phyloP scores from a whole-genome alignment of 2,888 invertebrate species.

The Cenopis cana region DNA sequence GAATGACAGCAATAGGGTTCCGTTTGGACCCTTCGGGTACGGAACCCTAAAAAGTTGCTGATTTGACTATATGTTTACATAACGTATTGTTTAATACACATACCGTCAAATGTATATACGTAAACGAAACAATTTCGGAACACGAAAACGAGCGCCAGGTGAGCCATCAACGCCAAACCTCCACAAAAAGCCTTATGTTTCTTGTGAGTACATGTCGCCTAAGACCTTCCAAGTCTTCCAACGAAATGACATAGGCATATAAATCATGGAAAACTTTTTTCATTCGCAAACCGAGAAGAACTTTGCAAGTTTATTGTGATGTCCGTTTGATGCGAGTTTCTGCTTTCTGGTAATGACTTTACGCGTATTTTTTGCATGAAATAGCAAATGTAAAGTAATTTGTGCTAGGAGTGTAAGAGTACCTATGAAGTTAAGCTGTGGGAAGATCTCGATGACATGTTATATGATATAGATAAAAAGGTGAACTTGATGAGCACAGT shows the following conservation, averaged over 20 bases:
- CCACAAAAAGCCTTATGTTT: not conserved
- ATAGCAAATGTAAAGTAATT: not conserved
- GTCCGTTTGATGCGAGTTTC: not conserved
- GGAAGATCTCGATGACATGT: slow-evolving; percentile 10
- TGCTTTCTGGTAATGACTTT: slow-evolving; percentile 1
- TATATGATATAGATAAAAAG: slow-evolving; percentile 2
- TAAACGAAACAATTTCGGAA: not conserved
- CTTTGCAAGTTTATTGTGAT: slow-evolving; percentile 21
- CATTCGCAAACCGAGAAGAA: slow-evolving; percentile 35
- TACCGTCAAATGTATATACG: too few species aligned
- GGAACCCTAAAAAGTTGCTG: too few species aligned
- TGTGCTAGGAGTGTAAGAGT: slow-evolving; percentile 8
- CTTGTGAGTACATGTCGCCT: not conserved
- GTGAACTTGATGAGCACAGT: not conserved
- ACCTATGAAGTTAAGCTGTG: slow-evolving; percentile 15
- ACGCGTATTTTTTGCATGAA: slow-evolving; percentile 5
- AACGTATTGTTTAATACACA: not conserved
- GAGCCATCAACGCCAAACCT: not conserved
- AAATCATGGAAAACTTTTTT: slow-evolving; percentile 43
- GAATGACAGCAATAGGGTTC: too few species aligned
- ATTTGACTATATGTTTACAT: too few species aligned
- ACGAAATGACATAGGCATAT: slow-evolving; percentile 5
- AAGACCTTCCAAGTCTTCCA: not conserved
- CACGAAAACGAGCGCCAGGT: not conserved
- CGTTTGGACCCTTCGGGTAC: too few species aligned